phyloP scores from a whole-genome alignment of 2,113 vertebrate species.

The Physeter macrocephalus region DNA sequence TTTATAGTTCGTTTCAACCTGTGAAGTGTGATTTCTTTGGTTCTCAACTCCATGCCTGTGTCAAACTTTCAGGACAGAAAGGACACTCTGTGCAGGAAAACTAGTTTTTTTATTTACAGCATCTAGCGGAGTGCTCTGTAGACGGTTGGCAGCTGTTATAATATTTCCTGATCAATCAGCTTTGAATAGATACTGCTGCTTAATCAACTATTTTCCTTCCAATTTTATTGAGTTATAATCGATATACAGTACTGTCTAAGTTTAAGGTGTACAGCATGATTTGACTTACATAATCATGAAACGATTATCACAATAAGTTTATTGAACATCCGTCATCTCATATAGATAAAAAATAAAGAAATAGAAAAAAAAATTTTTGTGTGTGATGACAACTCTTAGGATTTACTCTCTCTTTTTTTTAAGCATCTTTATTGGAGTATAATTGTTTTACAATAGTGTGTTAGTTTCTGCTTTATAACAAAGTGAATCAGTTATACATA shows the following conservation, averaged over 20 bases:
- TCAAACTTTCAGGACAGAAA: not conserved
- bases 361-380: not conserved
- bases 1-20: not conserved
- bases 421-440: no score
- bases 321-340: not conserved
- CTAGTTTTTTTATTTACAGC: not conserved
- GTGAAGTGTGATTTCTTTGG: not conserved
- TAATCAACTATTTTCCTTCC: not conserved
- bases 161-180: not conserved
- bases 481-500: no score
- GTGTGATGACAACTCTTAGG: not conserved
- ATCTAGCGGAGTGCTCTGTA: not conserved
- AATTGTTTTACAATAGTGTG: no score
- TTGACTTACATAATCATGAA: not conserved
- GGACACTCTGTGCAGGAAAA: not conserved
- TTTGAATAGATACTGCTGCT: not conserved
- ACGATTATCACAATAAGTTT: not conserved
- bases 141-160: not conserved
- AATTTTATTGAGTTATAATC: not conserved
- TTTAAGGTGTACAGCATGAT: not conserved
- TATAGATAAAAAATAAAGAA: not conserved
- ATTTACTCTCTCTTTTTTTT: no score
- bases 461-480: no score
- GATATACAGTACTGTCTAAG: not conserved
- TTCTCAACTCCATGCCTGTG: not conserved